Percentiles rank a stretch among this genome's conserved stretches.
Conservation (phyloP, 2,113 vertebrate species). For the Ramphastos sulfuratus region DNA sequence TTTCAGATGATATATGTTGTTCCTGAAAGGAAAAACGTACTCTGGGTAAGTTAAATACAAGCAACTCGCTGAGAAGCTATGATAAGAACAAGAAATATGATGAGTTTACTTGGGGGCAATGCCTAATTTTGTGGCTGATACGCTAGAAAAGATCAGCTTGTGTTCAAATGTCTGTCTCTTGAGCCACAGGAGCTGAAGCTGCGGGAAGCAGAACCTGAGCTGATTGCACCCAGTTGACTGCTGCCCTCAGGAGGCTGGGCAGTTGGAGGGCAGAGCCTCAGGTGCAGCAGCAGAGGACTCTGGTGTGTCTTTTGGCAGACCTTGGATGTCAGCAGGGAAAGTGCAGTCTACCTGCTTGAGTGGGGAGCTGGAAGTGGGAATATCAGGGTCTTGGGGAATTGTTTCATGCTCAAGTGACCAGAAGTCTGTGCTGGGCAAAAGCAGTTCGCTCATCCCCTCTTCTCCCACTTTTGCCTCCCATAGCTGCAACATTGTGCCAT, state of each 20-base stretch:
- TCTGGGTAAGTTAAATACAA: neutral
- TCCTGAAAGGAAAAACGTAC: neutral
- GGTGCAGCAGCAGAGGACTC: neutral
- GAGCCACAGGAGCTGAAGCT: neutral
- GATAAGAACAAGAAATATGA: neutral
- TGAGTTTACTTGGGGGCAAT: neutral
- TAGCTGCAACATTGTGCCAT: neutral
- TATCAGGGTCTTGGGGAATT: neutral
- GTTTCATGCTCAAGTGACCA: neutral
- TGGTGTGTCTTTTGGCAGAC: fast-evolving
- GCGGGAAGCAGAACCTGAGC: neutral
- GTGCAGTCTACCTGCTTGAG: fast-evolving
- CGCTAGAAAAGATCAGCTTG: neutral
- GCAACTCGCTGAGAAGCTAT: neutral
- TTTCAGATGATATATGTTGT: neutral
- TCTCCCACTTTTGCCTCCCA: neutral
- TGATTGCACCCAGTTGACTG: neutral
- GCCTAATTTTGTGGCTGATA: neutral
- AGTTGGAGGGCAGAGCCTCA: neutral
- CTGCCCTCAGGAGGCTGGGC: neutral
- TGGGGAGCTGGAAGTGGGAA: neutral
- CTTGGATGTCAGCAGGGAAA: neutral
- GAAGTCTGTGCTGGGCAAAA: neutral
- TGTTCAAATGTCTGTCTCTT: neutral
- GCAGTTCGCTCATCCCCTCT: neutral